phyloP scores from a whole-genome alignment of 2,888 invertebrate species.

The Caenorhabditis wallacei region DNA sequence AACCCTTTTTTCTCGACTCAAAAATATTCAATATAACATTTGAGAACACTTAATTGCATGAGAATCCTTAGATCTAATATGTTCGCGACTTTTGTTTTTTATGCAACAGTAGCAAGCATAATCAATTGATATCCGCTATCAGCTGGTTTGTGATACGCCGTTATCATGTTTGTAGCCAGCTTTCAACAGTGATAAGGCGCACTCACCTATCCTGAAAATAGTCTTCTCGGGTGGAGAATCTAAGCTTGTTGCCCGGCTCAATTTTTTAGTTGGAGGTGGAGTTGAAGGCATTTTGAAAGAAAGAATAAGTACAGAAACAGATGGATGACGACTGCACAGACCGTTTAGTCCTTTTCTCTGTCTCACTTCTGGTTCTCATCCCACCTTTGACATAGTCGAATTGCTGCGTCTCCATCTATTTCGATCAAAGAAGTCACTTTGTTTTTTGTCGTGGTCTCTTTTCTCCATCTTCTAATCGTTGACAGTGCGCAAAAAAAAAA shows the following conservation, averaged over 20 bases:
- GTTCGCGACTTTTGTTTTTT: too few relatives aligned
- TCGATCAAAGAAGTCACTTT: slow-evolving; percentile 49
- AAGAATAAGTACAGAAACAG: slow-evolving; percentile 9
- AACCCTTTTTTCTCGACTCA: too few relatives aligned
- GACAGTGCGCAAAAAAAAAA: slow-evolving; percentile 1
- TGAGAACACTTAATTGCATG: too few relatives aligned
- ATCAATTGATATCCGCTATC: too few relatives aligned
- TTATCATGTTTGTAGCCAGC: not conserved
- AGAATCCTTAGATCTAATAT: too few relatives aligned
- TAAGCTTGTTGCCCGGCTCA: slow-evolving; percentile 64
- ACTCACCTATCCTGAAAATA: slow-evolving; percentile 74
- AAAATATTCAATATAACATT: too few relatives aligned
- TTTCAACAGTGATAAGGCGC: not conserved
- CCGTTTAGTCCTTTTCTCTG: slow-evolving; percentile 41
- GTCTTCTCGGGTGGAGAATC: slow-evolving; percentile 76
- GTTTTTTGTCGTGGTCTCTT: slow-evolving; percentile 26
- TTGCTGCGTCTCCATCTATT: slow-evolving; percentile 37
- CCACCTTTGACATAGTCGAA: slow-evolving; percentile 59
- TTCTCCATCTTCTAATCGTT: slow-evolving; percentile 41
- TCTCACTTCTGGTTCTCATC: slow-evolving; percentile 60
- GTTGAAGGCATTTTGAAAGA: slow-evolving; percentile 36
- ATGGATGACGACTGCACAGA: slow-evolving; percentile 35
- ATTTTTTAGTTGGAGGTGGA: slow-evolving; percentile 57
- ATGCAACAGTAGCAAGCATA: too few relatives aligned
- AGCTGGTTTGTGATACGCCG: not conserved